These are phyloP conservation scores for Ceyx melanurus DNA, from an alignment of 2,113 vertebrate species.

Conservation along the genomic window DNA sequence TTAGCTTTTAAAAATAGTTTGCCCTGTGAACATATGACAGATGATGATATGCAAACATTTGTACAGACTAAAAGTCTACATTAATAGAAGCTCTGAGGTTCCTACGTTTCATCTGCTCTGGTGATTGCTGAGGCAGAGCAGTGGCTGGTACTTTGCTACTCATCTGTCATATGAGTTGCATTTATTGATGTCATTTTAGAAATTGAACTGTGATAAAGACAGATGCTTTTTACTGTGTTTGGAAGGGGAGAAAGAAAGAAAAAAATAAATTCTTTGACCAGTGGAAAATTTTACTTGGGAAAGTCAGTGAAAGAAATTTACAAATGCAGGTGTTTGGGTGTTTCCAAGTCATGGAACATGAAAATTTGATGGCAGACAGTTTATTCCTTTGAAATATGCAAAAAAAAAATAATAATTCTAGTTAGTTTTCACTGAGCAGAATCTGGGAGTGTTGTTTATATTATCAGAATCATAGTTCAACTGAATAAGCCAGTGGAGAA, in stretches of 20 bases:
- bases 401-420: not conserved
- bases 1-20: conserved; percentile 30
- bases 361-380: conserved; percentile 13
- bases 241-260: not conserved
- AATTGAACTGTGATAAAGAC: not conserved
- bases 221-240: not conserved
- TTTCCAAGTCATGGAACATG: not conserved
- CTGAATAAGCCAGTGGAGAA: not conserved
- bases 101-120: not conserved
- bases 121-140: not conserved
- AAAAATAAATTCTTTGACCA: not conserved
- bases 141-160: not conserved
- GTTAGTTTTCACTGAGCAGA: not conserved
- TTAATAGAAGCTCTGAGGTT: conserved; percentile 1
- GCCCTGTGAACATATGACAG: conserved; percentile 12
- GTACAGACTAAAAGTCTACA: conserved; percentile 21
- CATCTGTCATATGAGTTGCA: not conserved
- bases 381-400: not conserved
- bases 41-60: conserved; percentile 58
- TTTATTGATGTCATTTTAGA: not conserved
- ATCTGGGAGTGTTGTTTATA: not conserved
- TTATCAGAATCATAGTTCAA: not conserved
- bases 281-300: conserved; percentile 1
- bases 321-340: not conserved
- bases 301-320: not conserved